These are phyloP conservation scores for Exocentrus adspersus DNA, from an alignment of 2,888 invertebrate species.

Conservation along the genomic window DNA sequence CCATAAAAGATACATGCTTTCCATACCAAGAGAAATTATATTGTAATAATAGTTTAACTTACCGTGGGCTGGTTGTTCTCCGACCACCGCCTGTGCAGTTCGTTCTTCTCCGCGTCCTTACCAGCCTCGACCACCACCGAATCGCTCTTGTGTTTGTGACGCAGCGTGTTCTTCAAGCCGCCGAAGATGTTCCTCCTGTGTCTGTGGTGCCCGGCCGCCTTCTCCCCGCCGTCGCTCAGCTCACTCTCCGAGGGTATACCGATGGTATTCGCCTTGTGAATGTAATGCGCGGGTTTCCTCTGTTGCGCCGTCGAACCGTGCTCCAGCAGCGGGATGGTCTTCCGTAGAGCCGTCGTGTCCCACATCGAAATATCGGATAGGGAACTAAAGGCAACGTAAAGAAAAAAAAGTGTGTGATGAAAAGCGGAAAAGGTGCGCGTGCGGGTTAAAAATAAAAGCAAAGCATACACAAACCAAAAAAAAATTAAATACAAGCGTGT, in stretches of 20 bases:
- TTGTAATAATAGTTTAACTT: too few relatives aligned
- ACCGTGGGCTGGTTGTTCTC: constrained; percentile 60
- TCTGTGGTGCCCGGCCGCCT: constrained; percentile 60
- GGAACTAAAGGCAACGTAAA: constrained; percentile 50
- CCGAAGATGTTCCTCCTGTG: constrained; percentile 66
- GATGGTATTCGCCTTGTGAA: constrained; percentile 69
- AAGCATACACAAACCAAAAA: constrained; percentile 26
- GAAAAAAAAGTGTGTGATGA: constrained; percentile 28
- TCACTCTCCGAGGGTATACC: constrained; percentile 67
- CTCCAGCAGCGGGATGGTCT: constrained; percentile 57
- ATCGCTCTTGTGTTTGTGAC: constrained; percentile 64
- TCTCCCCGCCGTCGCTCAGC: constrained; percentile 56
- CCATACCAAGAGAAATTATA: too few relatives aligned
- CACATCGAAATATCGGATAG: constrained; percentile 56
- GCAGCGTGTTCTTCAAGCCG: constrained; percentile 71
- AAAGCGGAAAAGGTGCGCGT: constrained; percentile 16
- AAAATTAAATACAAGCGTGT: constrained; percentile 25
- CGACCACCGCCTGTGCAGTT: constrained; percentile 63
- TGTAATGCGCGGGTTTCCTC: constrained; percentile 53
- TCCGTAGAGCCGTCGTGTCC: constrained; percentile 63
- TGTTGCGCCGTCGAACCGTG: constrained; percentile 43
- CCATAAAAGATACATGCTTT: constrained; percentile 26
- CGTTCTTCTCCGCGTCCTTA: constrained; percentile 58
- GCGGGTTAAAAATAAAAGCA: neutral
- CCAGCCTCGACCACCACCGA: constrained; percentile 59